These are phyloP conservation scores for Epizoanthus illoricatus DNA, from an alignment of 92 coral and sea anemone genomes.

Conservation along the genomic window DNA sequence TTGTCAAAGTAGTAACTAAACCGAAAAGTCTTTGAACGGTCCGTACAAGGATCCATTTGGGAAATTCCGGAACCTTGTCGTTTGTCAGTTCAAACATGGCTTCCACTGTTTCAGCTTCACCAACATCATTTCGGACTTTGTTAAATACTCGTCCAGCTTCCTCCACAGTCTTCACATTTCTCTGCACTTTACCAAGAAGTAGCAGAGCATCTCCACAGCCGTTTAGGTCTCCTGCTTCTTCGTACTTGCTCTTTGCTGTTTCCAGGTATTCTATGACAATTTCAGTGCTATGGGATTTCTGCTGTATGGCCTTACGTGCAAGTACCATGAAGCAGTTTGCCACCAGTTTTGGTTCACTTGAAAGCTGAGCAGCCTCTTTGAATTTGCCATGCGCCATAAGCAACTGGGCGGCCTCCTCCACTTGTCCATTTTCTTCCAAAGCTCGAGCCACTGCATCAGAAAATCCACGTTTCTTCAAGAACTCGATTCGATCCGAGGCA, in stretches of 20 bases:
- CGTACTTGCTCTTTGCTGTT: constrained; percentile 54
- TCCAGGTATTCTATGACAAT: constrained; percentile 41
- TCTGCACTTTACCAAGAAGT: constrained; percentile 48
- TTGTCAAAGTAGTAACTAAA: constrained; percentile 54
- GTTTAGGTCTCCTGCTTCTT: constrained; percentile 54
- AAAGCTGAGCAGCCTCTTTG: constrained; percentile 37
- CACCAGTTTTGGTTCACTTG: constrained; percentile 37
- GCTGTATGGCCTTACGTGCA: constrained; percentile 20
- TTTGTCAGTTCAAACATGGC: constrained; percentile 40
- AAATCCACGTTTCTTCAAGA: constrained; percentile 42
- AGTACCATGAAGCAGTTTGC: constrained; percentile 50
- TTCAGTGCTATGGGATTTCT: not conserved
- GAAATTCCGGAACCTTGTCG: constrained; percentile 30
- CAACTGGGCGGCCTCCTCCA: constrained; percentile 50
- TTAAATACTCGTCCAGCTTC: constrained; percentile 70
- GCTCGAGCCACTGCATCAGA: constrained; percentile 38
- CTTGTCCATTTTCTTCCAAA: constrained; percentile 42
- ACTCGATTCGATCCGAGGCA: constrained; percentile 47
- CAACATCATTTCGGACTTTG: constrained; percentile 59
- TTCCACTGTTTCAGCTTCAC: constrained; percentile 69
- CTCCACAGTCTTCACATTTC: constrained; percentile 28
- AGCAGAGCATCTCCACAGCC: constrained; percentile 81
- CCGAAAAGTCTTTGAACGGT: constrained; percentile 59
- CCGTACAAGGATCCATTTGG: constrained; percentile 50
- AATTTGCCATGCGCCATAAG: constrained; percentile 48